Conservation (phyloP, 2,888 invertebrate genomes). For the Lissonota sp. region DNA sequence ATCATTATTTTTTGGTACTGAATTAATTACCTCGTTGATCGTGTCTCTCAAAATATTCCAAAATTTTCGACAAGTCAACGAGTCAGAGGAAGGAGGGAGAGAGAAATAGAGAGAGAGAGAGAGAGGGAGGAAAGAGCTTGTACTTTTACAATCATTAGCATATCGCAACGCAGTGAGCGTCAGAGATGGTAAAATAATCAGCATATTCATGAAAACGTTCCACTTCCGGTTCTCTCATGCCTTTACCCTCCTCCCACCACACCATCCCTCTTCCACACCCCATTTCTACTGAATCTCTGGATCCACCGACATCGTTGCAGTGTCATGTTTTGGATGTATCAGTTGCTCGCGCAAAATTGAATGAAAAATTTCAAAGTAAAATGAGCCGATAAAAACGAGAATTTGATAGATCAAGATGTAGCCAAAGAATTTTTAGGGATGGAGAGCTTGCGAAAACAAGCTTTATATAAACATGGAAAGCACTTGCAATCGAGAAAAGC, state of each 20-base stretch:
- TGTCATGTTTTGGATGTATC: not conserved
- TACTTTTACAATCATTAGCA: constrained; percentile 55
- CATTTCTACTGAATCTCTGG: constrained; percentile 16
- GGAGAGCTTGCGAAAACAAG: too few relatives aligned
- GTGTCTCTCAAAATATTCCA: constrained; percentile 1
- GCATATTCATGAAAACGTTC: constrained; percentile 74
- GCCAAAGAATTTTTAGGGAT: too few relatives aligned
- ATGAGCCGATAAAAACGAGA: constrained; percentile 58
- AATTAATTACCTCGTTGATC: too few relatives aligned
- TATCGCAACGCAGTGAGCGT: constrained; percentile 58
- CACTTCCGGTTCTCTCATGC: constrained; percentile 43
- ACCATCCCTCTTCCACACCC: not conserved
- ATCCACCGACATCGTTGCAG: constrained; percentile 2
- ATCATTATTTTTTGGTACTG: too few relatives aligned
- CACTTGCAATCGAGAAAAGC: too few relatives aligned
- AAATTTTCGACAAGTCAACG: not conserved
- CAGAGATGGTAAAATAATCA: constrained; percentile 69
- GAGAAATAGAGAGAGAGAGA: not conserved
- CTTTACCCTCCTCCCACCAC: not conserved
- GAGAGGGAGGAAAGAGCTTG: constrained; percentile 2
- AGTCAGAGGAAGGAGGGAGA: not conserved
- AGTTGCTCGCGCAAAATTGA: constrained; percentile 32
- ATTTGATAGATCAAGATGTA: not conserved
- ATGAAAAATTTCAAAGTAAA: constrained; percentile 74
- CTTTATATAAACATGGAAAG: too few relatives aligned